Base-by-base conservation (phyloP, 2,113 vertebrate species). In the Zapus hudsonius region DNA sequence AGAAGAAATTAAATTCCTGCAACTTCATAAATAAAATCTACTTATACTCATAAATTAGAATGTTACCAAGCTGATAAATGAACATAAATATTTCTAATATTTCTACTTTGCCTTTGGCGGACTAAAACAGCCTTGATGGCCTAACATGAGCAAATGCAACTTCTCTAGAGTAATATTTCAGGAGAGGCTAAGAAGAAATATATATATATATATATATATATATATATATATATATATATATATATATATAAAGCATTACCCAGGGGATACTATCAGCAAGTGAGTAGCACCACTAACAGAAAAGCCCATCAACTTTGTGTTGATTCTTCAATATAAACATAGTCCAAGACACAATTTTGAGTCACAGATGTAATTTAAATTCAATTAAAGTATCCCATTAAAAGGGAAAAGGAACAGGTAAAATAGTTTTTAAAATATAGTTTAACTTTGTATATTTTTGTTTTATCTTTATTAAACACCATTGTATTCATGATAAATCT, bases 61-160 rank as follows among this genome's bases (percentile, higher is more conserved):
- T 29, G n/a, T 29, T 7, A 57, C 10, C 40, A 75, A 70, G 4
- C 3, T 61, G 64, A 63, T 59, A 81, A 69, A 74, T 40, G 27
- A 75, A 31, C 40, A 57, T 20, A 87, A 93, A 89, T 47, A 90
- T 84, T 63, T 80, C 0, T n/a, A 93, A 89, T 47, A 90, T 84
- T 63, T 80, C 0, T n/a, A 55, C 38, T 64, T 16, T 8, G 31
- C 11, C 19, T 86, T 61, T 72, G 36, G 57, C 15, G 61, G 2
- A 23, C 31, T 52, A 74, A 52, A 40, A 87, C 17, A 63, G 40
- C 16, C 72, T 66, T 66, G 55, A 84, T 31, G 81, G 20, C 3
- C 38, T 83, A 78, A 78, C 2, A 78, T 29, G 31, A 87, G 23
- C 13, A 93, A 67, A 63, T 13, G 7, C 42, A n/a, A 74, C 55